Percentiles rank a stretch among this genome's conserved stretches.
Conservation (phyloP, 2,113 vertebrate species). For the Colaptes auratus region DNA sequence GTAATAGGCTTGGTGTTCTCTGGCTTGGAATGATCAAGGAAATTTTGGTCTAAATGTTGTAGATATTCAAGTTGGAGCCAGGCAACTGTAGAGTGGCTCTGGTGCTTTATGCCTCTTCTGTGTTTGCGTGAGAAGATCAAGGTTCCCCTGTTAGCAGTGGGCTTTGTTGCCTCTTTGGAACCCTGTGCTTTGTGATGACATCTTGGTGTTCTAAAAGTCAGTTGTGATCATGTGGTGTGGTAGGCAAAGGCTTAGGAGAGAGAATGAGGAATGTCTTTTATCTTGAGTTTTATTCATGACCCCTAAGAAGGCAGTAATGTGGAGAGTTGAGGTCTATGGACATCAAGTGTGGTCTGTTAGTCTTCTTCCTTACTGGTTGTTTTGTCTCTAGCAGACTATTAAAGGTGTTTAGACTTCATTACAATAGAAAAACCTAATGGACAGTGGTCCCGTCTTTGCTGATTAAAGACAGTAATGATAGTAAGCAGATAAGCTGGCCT, state of each 20-base stretch:
- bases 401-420: not conserved
- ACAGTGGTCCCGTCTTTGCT: not conserved
- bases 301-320: not conserved
- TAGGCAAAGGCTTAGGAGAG: not conserved
- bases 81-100: not conserved
- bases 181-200: not conserved
- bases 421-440: not conserved
- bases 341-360: not conserved
- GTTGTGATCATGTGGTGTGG: not conserved
- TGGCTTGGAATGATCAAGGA: not conserved
- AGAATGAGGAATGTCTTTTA: not conserved
- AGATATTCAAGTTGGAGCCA: not conserved
- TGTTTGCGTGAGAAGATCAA: not conserved
- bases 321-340: not conserved
- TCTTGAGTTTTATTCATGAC: not conserved
- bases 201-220: not conserved
- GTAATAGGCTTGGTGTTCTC: not conserved
- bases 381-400: not conserved
- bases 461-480: not conserved
- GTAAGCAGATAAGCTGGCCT: not conserved
- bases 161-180: not conserved
- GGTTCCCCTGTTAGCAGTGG: not conserved
- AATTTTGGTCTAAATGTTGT: not conserved
- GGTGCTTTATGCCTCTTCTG: not conserved
- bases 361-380: not conserved